phyloP scores from a whole-genome alignment of 2,888 invertebrate species.

The Rosalia funebris region DNA sequence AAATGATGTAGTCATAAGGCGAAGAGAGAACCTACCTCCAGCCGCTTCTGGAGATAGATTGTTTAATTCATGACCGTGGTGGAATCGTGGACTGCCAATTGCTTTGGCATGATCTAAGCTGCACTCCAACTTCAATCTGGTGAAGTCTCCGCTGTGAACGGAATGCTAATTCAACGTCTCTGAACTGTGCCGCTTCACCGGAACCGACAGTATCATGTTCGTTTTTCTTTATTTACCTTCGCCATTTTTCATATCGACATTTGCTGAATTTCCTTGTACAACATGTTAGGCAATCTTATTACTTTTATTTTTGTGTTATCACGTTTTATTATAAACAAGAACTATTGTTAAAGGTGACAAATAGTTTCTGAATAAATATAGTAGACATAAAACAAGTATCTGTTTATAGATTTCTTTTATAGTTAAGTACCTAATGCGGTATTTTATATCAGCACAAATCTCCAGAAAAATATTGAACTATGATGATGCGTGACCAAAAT shows the following conservation, averaged over 20 bases:
- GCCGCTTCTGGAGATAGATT: slow-evolving; percentile 14
- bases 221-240: slow-evolving; percentile 40
- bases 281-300: background rate
- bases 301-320: background rate
- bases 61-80: slow-evolving; percentile 44
- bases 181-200: slow-evolving; percentile 57
- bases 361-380: too few relatives aligned
- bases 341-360: too few relatives aligned
- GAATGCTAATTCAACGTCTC: slow-evolving; percentile 60
- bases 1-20: slow-evolving; percentile 41
- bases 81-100: slow-evolving; percentile 47
- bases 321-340: too few relatives aligned
- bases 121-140: slow-evolving; percentile 58
- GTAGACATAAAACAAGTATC: too few relatives aligned
- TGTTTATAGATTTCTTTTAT: too few relatives aligned
- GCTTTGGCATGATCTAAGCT: slow-evolving; percentile 45
- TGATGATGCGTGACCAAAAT: slow-evolving; percentile 21
- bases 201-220: slow-evolving; percentile 48
- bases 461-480: slow-evolving; percentile 10
- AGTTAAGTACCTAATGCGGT: background rate
- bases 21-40: slow-evolving; percentile 5
- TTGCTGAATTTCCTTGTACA: slow-evolving; percentile 12
- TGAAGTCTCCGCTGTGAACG: slow-evolving; percentile 55
- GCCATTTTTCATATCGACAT: slow-evolving; percentile 37
- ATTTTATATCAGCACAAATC: background rate